Percentiles rank a stretch among this genome's conserved stretches.
phyloP scores from a whole-genome alignment of 2,797 vertebrate genomes.

The Propithecus perrieri region DNA sequence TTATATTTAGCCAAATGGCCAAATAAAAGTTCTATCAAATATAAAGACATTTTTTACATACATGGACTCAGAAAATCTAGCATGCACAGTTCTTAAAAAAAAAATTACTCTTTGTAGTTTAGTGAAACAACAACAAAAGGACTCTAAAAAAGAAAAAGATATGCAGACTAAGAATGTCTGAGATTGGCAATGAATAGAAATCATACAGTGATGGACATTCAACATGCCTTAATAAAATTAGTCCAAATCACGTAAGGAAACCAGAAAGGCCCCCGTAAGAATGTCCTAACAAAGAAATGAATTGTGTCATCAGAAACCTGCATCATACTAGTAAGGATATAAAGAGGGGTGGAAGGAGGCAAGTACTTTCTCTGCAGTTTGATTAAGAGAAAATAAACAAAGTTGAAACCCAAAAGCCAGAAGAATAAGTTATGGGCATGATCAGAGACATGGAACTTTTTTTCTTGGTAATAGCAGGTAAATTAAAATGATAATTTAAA shows the following conservation, averaged over 20 bases:
- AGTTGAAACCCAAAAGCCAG: background rate
- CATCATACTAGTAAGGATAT: background rate
- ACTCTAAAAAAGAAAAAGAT: background rate
- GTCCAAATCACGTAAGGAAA: background rate
- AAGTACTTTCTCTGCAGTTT: background rate
- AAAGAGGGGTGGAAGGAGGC: background rate
- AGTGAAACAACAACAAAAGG: background rate
- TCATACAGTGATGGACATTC: background rate
- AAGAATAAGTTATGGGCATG: background rate
- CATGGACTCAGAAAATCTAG: background rate
- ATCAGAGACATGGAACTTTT: background rate
- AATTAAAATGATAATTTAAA: background rate
- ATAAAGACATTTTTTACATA: background rate
- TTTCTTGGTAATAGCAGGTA: background rate
- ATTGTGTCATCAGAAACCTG: background rate
- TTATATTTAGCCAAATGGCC: background rate
- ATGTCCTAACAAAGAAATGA: background rate
- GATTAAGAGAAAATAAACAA: background rate
- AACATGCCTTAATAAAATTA: background rate
- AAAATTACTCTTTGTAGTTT: background rate
- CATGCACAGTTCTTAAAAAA: background rate
- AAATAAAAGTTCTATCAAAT: background rate
- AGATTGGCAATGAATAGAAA: background rate
- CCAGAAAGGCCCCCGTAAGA: background rate
- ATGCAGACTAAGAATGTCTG: background rate